These are phyloP conservation scores for Tringa solitaria DNA, from an alignment of 2,113 vertebrate species.

Conservation along the genomic window DNA sequence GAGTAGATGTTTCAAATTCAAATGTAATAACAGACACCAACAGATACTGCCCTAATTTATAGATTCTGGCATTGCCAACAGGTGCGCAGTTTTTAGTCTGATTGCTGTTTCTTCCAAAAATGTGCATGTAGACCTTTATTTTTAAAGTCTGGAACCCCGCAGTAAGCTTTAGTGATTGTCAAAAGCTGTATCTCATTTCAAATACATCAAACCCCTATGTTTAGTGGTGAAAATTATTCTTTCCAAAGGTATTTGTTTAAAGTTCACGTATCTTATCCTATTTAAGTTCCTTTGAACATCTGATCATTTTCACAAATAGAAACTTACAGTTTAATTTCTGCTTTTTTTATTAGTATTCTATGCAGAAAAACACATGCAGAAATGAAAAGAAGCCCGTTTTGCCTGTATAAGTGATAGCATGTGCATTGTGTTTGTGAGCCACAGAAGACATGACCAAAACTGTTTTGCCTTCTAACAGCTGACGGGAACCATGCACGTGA, in stretches of 20 bases:
- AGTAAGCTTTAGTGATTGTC: slow-evolving; percentile 45
- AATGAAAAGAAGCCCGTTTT: slow-evolving; percentile 21
- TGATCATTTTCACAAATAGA: slow-evolving; percentile 51
- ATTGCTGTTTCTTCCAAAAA: slow-evolving; percentile 36
- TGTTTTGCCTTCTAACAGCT: neutral
- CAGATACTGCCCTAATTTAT: slow-evolving; percentile 56
- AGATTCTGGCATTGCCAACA: slow-evolving; percentile 49
- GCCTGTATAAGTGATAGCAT: neutral
- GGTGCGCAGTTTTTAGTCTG: slow-evolving; percentile 51
- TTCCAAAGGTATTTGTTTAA: slow-evolving; percentile 56
- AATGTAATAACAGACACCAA: slow-evolving; percentile 66
- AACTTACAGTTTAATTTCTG: slow-evolving; percentile 13
- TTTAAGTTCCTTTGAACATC: slow-evolving; percentile 33
- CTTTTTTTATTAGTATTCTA: slow-evolving; percentile 15
- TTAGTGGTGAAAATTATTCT: neutral
- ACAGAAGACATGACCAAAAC: neutral
- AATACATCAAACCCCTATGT: slow-evolving; percentile 19
- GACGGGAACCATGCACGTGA: neutral
- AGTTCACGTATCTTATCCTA: slow-evolving; percentile 48
- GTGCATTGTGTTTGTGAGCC: neutral
- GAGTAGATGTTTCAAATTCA: slow-evolving; percentile 68
- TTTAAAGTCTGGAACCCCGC: slow-evolving; percentile 47
- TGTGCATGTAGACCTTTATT: neutral
- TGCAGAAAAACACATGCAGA: slow-evolving; percentile 33
- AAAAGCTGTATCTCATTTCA: slow-evolving; percentile 41